phyloP scores from a whole-genome alignment of 1,140 invertebrate species.

The Pygmarrhopalites habei region DNA sequence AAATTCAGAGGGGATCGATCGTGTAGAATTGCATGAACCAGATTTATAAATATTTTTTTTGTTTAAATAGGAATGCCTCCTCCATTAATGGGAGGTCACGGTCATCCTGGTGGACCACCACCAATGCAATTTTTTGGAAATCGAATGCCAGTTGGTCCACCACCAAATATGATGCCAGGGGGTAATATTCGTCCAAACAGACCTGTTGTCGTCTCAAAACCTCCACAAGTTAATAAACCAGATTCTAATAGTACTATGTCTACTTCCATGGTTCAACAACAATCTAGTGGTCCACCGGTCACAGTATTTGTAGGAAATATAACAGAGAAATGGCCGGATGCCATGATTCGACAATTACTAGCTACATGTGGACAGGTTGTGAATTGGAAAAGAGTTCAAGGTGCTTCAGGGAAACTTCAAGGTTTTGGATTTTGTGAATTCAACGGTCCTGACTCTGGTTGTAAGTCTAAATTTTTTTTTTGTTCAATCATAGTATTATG shows the following conservation, averaged over 20 bases:
- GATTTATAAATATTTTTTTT: not conserved
- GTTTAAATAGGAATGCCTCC: constrained; percentile 21
- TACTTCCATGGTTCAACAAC: constrained; percentile 55
- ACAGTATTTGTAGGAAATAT: constrained; percentile 99
- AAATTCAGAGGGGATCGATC: too few relatives aligned
- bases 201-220: constrained; percentile 18
- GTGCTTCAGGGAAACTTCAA: constrained; percentile 51
- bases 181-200: not conserved
- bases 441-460: constrained; percentile 85
- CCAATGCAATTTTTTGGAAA: constrained; percentile 30
- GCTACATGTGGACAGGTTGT: constrained; percentile 84
- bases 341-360: constrained; percentile 87
- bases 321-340: constrained; percentile 86
- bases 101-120: constrained; percentile 36
- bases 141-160: constrained; percentile 12
- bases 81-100: constrained; percentile 40
- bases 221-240: not conserved
- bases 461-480: too few relatives aligned
- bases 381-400: constrained; percentile 95
- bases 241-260: not conserved
- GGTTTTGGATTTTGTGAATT: constrained; percentile 99
- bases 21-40: too few relatives aligned
- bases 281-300: constrained; percentile 69
- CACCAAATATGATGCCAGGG: not conserved
- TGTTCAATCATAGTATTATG: too few relatives aligned